Conservation (phyloP, 1,140 invertebrate genomes). For the honey bee (Apis mellifera) region Amel_HAv3.1 CM009940.2:4551001-4551500, state of each 20-base stretch:
- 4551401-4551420: not conserved
- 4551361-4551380: not conserved
- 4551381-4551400: not conserved
- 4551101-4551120: too few relatives aligned
- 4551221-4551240: conserved; percentile 42
- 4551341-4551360: conserved; percentile 53
- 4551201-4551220: not conserved
- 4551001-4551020: conserved; percentile 56
- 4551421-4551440: too few relatives aligned
- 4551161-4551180: too few relatives aligned
- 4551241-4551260: conserved; percentile 62
- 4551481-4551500: too few relatives aligned
- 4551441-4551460: too few relatives aligned
- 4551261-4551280: conserved; percentile 71
- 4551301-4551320: conserved; percentile 73
- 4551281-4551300: conserved; percentile 52
- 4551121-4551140: too few relatives aligned
- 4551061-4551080: too few relatives aligned
- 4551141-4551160: too few relatives aligned
- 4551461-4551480: too few relatives aligned
- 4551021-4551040: too few relatives aligned
- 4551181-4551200: not conserved
- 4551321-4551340: conserved; percentile 62
- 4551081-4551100: too few relatives aligned
- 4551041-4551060: too few relatives aligned